These are phyloP conservation scores for Pseudobourletiella spinata DNA, from an alignment of 1,140 invertebrate species.

Conservation along the genomic window DNA sequence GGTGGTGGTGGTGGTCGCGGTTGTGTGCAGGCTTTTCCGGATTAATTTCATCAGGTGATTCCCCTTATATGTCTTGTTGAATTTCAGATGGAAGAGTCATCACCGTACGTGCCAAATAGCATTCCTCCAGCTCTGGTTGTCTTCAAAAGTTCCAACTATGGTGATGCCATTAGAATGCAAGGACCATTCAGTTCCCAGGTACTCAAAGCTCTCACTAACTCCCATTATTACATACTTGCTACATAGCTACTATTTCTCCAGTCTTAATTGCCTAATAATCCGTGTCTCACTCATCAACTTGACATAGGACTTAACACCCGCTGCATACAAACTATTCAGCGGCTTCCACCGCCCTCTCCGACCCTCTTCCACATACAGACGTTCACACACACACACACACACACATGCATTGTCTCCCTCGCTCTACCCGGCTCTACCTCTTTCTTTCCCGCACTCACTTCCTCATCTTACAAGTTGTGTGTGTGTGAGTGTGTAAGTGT, in stretches of 20 bases:
- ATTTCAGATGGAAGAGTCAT: conserved; percentile 55
- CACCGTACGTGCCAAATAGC: conserved; percentile 56
- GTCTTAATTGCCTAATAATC: conserved; percentile 36
- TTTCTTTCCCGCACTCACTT: too few relatives aligned
- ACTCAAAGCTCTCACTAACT: conserved; percentile 17
- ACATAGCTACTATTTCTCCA: not conserved
- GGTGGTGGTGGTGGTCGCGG: too few relatives aligned
- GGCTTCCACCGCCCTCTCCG: not conserved
- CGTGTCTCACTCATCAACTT: conserved; percentile 32
- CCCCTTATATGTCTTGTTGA: not conserved
- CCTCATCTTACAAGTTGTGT: too few relatives aligned
- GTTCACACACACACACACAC: too few relatives aligned
- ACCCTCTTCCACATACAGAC: not conserved
- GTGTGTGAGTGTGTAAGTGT: too few relatives aligned
- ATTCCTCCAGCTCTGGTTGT: conserved; percentile 70
- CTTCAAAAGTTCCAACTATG: conserved; percentile 63
- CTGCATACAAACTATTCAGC: conserved; percentile 23
- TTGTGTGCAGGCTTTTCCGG: conserved; percentile 10
- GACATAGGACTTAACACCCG: conserved; percentile 16
- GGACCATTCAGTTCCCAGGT: conserved; percentile 62
- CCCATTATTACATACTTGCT: not conserved
- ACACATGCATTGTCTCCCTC: too few relatives aligned
- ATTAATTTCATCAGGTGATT: too few relatives aligned
- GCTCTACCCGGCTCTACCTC: too few relatives aligned
- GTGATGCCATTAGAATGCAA: conserved; percentile 63